phyloP scores from a whole-genome alignment of 1,140 invertebrate genomes.

The Ephestia elutella region DNA sequence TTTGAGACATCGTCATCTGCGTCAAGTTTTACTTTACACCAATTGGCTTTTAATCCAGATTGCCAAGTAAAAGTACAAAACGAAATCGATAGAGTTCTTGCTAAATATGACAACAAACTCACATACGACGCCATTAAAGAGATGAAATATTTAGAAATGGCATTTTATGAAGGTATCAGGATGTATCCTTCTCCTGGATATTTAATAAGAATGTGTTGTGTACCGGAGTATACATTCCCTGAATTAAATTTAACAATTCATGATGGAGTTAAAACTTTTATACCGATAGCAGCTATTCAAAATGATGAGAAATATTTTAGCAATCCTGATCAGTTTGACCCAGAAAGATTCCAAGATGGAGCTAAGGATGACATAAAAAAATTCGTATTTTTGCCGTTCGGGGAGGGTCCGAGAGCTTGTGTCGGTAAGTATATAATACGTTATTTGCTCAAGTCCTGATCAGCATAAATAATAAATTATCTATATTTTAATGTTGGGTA shows the following conservation, averaged over 20 bases:
- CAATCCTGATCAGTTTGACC: constrained; percentile 42
- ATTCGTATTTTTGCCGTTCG: constrained; percentile 45
- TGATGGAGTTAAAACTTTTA: constrained; percentile 64
- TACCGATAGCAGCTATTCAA: constrained; percentile 43
- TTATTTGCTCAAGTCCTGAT: no score
- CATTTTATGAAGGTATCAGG: constrained; percentile 39
- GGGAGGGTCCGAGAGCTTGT: constrained; percentile 47
- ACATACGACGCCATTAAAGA: constrained; percentile 57
- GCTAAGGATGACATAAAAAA: constrained; percentile 34
- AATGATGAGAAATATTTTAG: constrained; percentile 31
- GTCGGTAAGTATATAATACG: constrained; percentile 33
- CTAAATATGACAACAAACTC: constrained; percentile 51
- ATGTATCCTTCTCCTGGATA: constrained; percentile 45
- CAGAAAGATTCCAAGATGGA: constrained; percentile 38
- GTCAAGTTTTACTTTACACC: constrained; percentile 61
- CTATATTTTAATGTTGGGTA: no score
- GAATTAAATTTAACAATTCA: constrained; percentile 49
- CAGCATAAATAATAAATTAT: no score
- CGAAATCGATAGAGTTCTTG: constrained; percentile 34
- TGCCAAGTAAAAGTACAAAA: constrained; percentile 58
- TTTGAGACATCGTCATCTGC: constrained; percentile 49
- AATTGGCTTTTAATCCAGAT: constrained; percentile 72
- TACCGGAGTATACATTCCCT: constrained; percentile 37
- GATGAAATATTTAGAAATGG: constrained; percentile 48
- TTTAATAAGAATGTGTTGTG: constrained; percentile 27